phyloP scores from a whole-genome alignment of 2,113 vertebrate genomes.

The Gopherus evgoodei region DNA sequence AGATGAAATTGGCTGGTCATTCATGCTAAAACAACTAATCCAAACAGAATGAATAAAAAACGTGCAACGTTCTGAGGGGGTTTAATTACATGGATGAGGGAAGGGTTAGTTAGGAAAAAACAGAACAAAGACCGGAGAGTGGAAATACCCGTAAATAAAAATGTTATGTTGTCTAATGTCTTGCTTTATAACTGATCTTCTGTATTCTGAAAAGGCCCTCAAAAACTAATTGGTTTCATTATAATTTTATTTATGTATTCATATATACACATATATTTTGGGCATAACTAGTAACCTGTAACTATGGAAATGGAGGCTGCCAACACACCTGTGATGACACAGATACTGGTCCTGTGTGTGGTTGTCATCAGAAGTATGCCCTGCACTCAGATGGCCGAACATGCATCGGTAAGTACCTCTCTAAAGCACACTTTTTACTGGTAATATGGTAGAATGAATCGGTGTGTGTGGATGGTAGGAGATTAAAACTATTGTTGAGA shows the following conservation, averaged over 20 bases:
- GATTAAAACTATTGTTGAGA: not conserved
- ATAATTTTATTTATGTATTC: conserved; percentile 77
- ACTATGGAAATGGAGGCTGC: conserved; percentile 99
- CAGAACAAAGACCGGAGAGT: not conserved
- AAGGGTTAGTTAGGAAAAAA: not conserved
- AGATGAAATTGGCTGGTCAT: not conserved
- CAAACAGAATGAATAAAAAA: not conserved
- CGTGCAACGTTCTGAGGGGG: not conserved
- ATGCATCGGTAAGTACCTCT: conserved; percentile 93
- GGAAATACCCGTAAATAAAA: not conserved
- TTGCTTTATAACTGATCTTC: conserved; percentile 58
- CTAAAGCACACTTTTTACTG: fast-evolving
- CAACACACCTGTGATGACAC: conserved; percentile 98
- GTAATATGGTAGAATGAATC: not conserved
- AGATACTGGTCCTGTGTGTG: conserved; percentile 91
- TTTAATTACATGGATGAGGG: not conserved
- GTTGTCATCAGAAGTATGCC: conserved; percentile 98
- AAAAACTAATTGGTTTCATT: conserved; percentile 76
- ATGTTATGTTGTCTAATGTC: conserved; percentile 6
- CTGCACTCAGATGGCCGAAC: conserved; percentile 95
- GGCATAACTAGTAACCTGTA: conserved; percentile 94
- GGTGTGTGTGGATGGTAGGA: not conserved
- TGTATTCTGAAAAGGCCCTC: not conserved
- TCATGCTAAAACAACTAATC: not conserved
- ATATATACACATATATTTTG: conserved; percentile 69